Percentiles rank a stretch among this genome's conserved stretches.
Evolutionary conservation across 2,888 invertebrate species (phyloP).

Genomic region (Calameuta filiformis): DNA sequence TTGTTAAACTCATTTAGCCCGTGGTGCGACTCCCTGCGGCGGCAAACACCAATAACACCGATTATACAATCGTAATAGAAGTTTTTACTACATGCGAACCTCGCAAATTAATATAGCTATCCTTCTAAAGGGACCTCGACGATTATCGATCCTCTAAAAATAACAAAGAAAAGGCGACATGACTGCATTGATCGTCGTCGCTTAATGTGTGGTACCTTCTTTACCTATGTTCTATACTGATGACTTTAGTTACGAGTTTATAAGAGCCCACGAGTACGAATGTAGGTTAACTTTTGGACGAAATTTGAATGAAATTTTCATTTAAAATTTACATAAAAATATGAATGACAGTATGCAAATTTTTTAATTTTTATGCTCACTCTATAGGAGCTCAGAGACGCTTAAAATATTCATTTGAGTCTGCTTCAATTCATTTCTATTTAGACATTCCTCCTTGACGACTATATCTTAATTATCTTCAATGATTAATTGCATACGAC

Average conservation of each 20-base stretch:
- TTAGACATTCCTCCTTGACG: not conserved
- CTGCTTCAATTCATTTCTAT: not conserved
- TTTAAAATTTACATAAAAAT: too few relatives aligned
- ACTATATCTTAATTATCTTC: not conserved
- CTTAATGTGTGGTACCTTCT: not conserved
- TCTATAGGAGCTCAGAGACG: not conserved
- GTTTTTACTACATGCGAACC: not conserved
- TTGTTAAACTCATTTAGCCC: conserved; percentile 40
- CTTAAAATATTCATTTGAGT: not conserved
- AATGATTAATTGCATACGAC: not conserved
- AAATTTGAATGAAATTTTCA: not conserved
- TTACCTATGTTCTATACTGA: not conserved
- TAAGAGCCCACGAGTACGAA: not conserved
- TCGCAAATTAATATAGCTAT: not conserved
- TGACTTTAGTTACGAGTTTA: not conserved
- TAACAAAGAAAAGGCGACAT: not conserved
- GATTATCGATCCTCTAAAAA: not conserved
- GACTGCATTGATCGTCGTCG: not conserved
- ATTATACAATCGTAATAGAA: not conserved
- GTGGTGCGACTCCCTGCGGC: not conserved
- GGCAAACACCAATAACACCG: not conserved
- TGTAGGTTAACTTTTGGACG: not conserved
- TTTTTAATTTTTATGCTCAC: not conserved
- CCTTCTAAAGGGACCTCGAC: not conserved
- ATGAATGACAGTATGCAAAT: too few relatives aligned